Evolutionary conservation across 2,113 vertebrate genomes (phyloP), one percentile per base, ranked within the genome.

Genomic region (Psittacus erithacus): DNA sequence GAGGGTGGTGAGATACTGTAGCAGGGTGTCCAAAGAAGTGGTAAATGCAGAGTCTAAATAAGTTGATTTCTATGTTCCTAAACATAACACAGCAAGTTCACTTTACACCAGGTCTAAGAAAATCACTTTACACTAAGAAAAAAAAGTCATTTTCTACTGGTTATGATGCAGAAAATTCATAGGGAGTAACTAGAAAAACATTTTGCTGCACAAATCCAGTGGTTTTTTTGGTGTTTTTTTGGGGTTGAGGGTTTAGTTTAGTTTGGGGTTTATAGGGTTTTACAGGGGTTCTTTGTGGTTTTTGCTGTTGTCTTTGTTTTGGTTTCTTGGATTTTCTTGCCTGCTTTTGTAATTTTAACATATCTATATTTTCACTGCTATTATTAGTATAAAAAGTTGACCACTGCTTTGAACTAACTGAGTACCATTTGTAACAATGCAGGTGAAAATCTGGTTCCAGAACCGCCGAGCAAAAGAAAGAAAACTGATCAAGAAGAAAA

Each of bases 381-480:
- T 44, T 38, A 16, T 62, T 63, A 68, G 16, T 76, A 38, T 57
- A 60, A 46, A 64, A 86, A 67, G 13, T 8, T 91, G 60, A 74
- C 12, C 25, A 39, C 29, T 49, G 8, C 27, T 86, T 67, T 49
- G 47, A 75, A 78, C 71, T 93, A 88, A 96, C 29, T 43, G 43
- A 25, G 6, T 64, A 28, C 27, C 11, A 27, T 81, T 92, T 82
- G 0, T 74, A 81, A 91, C 5, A 11, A 87, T 77, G 55, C 97
- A 99, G 99, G 99, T 99, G 63, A 99, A 99, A 97, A 99, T 99
- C 82, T 99, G 99, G 99, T 99, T 99, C 96, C 99, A 99, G 97
- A 99, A 99, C 93, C 99, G 98, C 78, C 97, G 99, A 89, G 99
- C 99, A 7, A 99, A 99, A 92, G 99, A 99, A 90, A 98, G 99